Evolutionary conservation across 2,888 invertebrate species (phyloP).

Genomic region (Neoscelio sp.): DNA sequence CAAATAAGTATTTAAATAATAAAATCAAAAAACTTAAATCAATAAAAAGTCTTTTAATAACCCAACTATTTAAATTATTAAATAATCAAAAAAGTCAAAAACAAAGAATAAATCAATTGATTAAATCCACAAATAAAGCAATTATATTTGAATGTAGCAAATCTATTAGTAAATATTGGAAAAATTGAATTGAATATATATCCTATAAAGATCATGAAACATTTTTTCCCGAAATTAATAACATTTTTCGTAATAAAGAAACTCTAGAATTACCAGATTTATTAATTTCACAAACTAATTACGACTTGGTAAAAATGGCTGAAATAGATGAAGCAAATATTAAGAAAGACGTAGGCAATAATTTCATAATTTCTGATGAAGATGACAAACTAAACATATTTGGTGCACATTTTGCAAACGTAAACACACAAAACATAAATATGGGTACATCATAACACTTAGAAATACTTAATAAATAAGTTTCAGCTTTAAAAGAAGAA

Average conservation of each 20-base stretch:
- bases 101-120: background rate
- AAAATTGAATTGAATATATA: slow-evolving; percentile 12
- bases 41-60: no score
- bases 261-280: no score
- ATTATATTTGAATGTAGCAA: slow-evolving; percentile 22
- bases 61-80: slow-evolving; percentile 19
- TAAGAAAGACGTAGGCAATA: background rate
- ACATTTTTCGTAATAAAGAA: slow-evolving; percentile 27
- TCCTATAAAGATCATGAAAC: background rate
- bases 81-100: no score
- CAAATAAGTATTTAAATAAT: slow-evolving; percentile 29
- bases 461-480: background rate
- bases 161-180: slow-evolving; percentile 31
- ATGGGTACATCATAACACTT: slow-evolving; percentile 10
- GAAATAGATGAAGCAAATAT: background rate
- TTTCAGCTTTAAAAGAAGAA: background rate
- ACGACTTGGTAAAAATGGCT: background rate
- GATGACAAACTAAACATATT: slow-evolving; percentile 23
- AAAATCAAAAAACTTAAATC: slow-evolving; percentile 24
- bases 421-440: slow-evolving; percentile 23
- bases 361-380: slow-evolving; percentile 11
- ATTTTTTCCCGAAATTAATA: slow-evolving; percentile 40
- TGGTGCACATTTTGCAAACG: slow-evolving; percentile 32
- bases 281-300: no score
- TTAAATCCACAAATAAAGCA: background rate